These are phyloP conservation scores for Tanaodytes sp. DNA, from an alignment of 2,888 invertebrate genomes.

Conservation along the genomic window DNA sequence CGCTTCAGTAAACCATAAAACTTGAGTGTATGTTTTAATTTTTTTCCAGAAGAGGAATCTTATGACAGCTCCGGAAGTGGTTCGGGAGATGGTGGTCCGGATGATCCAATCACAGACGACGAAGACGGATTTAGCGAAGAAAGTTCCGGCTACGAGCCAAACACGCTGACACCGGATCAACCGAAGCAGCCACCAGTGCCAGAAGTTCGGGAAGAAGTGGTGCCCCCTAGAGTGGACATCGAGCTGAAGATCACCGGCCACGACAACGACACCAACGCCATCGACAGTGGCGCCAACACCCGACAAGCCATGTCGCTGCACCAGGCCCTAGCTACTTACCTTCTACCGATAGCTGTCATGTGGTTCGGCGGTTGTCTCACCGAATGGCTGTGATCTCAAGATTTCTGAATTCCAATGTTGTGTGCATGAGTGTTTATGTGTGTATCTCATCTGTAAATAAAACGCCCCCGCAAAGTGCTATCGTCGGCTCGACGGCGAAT, in stretches of 20 bases:
- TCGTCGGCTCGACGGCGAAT: neutral
- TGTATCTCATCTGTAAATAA: constrained; percentile 46
- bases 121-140: constrained; percentile 69
- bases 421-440: constrained; percentile 22
- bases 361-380: constrained; percentile 89
- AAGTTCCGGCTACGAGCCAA: constrained; percentile 71
- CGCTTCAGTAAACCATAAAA: no score
- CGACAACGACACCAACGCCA: constrained; percentile 53
- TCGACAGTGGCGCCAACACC: constrained; percentile 68
- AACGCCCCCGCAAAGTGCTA: constrained; percentile 35
- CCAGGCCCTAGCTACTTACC: constrained; percentile 81
- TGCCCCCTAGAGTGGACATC: constrained; percentile 60
- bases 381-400: constrained; percentile 84
- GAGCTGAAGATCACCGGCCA: constrained; percentile 56
- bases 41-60: constrained; percentile 75
- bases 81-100: constrained; percentile 79
- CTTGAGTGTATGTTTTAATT: no score
- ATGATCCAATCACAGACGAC: constrained; percentile 69
- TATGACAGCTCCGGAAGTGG: constrained; percentile 82
- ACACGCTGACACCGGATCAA: constrained; percentile 62
- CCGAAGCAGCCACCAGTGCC: constrained; percentile 54
- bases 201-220: constrained; percentile 62
- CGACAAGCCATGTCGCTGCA: constrained; percentile 75
- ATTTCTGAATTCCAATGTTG: constrained; percentile 50
- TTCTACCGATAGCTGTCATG: constrained; percentile 86